Base-by-base conservation (phyloP, 2,113 vertebrate genomes). In the Ahaetulla prasina region DNA sequence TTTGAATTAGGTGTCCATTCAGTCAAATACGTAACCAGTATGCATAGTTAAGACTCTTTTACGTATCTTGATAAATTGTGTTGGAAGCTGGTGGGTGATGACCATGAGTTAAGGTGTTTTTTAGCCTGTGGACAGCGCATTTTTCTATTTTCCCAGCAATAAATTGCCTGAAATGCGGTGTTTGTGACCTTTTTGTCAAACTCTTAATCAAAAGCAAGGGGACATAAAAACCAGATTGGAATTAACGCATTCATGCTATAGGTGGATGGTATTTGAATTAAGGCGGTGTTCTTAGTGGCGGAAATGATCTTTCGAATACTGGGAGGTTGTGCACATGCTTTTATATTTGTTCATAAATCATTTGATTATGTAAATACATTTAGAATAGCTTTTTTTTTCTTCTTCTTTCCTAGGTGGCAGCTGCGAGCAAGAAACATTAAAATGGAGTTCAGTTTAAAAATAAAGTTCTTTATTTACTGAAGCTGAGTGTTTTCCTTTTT, bases 361-460 rank as follows among this genome's bases (percentile, higher is more conserved):
- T 50, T 39, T 47, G 47, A 35, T 3, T n/a, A 2, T 86, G 22
- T 10, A 47, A 45, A 47, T 85, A 30, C 23, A 12, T 45, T 20
- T 7, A 9, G 23, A 25, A 4, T 55, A 53, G 10, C 20, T 10
- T 8, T 45, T 49, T 16, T n/a, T 8, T 10, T 27, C 25, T 35
- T 22, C 86, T 52, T 91, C 53, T 87, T 27, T 87, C 90, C 23
- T 94, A 96, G 95, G 95, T 96, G 63, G 94, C 95, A 50, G 95
- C 95, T 22, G 95, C 95, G 23, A 95, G 9, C 93, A 95, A 95
- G 95, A 96, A 96, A 92, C 95, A 96, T 93, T 95, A 91, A 93
- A 89, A 27, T 20, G n/a, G 30, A 23, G 14, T 30, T 39, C 49
- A 22, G 16, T 39, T 14, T 86, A 87, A 86, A 52, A 93, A 93